Percentiles rank a stretch among this genome's conserved stretches.
Conservation (phyloP, 2,888 invertebrate species). For the Cybosia mesomella region DNA sequence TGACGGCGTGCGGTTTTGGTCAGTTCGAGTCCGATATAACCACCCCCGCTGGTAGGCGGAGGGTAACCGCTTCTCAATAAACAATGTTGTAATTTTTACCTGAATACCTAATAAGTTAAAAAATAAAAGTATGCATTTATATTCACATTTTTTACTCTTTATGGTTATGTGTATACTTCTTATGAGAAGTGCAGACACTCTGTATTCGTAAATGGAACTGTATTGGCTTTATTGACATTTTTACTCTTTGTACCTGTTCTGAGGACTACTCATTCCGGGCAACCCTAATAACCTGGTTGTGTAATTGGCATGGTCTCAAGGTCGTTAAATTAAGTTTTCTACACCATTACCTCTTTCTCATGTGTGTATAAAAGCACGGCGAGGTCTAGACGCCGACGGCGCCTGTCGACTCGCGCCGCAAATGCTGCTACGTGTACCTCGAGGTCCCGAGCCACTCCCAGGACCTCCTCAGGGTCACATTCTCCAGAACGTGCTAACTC, state of each 20-base stretch:
- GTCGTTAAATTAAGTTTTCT: neutral
- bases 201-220: too few relatives aligned
- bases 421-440: slow-evolving; percentile 98
- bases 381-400: slow-evolving; percentile 95
- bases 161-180: too few relatives aligned
- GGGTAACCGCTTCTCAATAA: too few relatives aligned
- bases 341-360: slow-evolving; percentile 92
- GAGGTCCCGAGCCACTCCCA: slow-evolving; percentile 96
- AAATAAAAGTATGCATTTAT: too few relatives aligned
- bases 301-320: neutral
- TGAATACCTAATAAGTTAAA: too few relatives aligned
- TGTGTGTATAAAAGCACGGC: slow-evolving; percentile 98
- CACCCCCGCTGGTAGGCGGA: too few relatives aligned
- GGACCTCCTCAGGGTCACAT: slow-evolving; percentile 98
- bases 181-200: too few relatives aligned
- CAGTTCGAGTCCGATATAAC: too few relatives aligned
- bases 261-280: neutral
- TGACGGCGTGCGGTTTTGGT: too few relatives aligned
- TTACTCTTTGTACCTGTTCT: neutral
- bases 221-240: too few relatives aligned
- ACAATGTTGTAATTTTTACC: too few relatives aligned
- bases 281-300: neutral
- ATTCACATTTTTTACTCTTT: too few relatives aligned
- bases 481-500: slow-evolving; percentile 98
- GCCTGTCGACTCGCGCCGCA: slow-evolving; percentile 96